Base-by-base conservation (phyloP, 2,888 invertebrate genomes). In the Cheilosia variabilis region DNA sequence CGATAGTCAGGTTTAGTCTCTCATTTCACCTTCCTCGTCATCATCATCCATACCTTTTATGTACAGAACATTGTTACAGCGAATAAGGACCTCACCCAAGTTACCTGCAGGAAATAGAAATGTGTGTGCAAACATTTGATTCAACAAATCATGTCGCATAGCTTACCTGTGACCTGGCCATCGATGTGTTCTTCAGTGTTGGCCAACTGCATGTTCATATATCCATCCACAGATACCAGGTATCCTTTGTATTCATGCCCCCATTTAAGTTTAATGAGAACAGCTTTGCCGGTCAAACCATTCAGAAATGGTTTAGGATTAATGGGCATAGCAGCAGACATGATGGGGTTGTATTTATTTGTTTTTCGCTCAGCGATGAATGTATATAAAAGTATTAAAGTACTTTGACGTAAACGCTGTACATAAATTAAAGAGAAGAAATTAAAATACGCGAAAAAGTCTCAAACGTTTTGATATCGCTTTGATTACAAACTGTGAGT, bases 291-390 rank as follows among this genome's bases (percentile, higher is more conserved):
- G 1, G 99, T 99, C 60, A 99, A 94, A 90, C 97, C 97, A 94
- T 99, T 99, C 71, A 99, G 94, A 93, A 99, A 99, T 86, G 99
- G 99, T 94, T 99, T 99, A 4, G 99, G 99, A 93, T 99, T 99
- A 91, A 99, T 96, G 89, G 98, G 98, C 96, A 98, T 97, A 93
- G 96, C 95, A 92, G 96, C 95, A 91, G 96, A 92, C 91, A 91
- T 91, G 79, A 66, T 90, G 87, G 58, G 81, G 69, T 88, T 57
- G 58, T 80, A 87, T 76, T 75, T 71, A 34, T 17, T 19, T 19
- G 9, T 9, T 47, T 60, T 5, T 43, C 27, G 57, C 37, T 58
- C 55, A 43, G 17, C 4, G 27, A 68, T 45, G 19, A 41, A 45
- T 19, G 5, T 19, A 37, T 37, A 17, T 13, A 68, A 17, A 10